Evolutionary conservation across 2,113 vertebrate genomes (phyloP).

Genomic region (Camelus dromedarius): DNA sequence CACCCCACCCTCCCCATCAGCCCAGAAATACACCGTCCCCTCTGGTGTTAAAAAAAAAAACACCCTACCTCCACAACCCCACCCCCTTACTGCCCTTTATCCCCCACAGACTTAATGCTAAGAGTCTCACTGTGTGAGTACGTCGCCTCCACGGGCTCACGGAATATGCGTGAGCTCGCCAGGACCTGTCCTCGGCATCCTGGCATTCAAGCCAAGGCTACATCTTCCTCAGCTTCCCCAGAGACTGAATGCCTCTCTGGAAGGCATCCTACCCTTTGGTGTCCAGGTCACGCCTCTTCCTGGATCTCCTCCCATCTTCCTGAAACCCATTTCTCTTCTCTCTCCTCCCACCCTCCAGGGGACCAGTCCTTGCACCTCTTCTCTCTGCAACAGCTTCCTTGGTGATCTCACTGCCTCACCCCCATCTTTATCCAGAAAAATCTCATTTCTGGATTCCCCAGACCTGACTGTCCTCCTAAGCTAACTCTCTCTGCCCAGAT

Average conservation of each 20-base stretch:
- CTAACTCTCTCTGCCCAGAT: background rate
- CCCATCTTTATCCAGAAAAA: background rate
- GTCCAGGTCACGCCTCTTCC: background rate
- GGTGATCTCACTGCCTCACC: background rate
- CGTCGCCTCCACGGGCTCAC: background rate
- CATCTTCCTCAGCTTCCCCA: background rate
- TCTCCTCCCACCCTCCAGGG: background rate
- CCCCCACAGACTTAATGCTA: background rate
- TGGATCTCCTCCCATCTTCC: background rate
- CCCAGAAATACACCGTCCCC: background rate
- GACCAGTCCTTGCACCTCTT: background rate
- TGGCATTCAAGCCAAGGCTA: background rate
- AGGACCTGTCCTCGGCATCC: background rate
- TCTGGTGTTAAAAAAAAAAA: background rate
- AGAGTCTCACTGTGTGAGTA: background rate
- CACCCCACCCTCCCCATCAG: background rate
- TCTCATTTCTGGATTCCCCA: background rate
- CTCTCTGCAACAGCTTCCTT: background rate
- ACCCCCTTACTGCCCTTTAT: background rate
- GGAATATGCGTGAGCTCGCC: background rate
- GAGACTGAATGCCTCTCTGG: background rate
- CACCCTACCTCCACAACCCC: background rate
- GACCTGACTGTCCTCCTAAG: background rate
- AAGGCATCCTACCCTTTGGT: background rate
- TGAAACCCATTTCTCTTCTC: slow-evolving; percentile 4